Evolutionary conservation across 2,113 vertebrate species (phyloP).

Genomic region (Mobula hypostoma): DNA sequence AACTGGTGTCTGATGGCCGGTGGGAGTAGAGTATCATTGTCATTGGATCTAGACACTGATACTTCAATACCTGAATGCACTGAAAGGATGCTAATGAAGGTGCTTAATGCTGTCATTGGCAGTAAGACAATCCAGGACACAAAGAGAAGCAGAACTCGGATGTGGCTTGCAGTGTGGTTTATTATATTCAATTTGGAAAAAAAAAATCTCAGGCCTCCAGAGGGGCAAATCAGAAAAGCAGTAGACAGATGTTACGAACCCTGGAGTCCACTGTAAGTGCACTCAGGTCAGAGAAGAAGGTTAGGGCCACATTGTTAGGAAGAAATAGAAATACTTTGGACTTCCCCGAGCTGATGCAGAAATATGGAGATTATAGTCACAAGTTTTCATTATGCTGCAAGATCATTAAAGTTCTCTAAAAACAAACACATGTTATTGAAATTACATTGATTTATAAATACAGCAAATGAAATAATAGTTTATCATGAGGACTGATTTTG

Average conservation of each 20-base stretch:
- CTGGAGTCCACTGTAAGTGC: constrained; percentile 42
- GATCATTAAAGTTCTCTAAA: not conserved
- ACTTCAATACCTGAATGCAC: constrained; percentile 52
- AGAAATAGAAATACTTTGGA: constrained; percentile 41
- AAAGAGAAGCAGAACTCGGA: constrained; percentile 41
- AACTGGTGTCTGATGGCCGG: constrained; percentile 9
- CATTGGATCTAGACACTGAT: constrained; percentile 50
- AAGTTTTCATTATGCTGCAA: not conserved
- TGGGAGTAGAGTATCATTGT: constrained; percentile 45
- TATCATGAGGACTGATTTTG: not conserved
- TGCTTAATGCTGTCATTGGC: constrained; percentile 52
- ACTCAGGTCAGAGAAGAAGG: constrained; percentile 45
- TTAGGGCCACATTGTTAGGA: constrained; percentile 39
- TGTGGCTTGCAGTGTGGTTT: constrained; percentile 42
- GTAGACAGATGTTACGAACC: constrained; percentile 48
- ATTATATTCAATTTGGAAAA: constrained; percentile 42
- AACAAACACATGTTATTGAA: not conserved
- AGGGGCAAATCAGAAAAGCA: constrained; percentile 42
- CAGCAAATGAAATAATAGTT: not conserved
- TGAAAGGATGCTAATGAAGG: constrained; percentile 52
- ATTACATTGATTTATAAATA: constrained; percentile 13
- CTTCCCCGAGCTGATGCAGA: constrained; percentile 41
- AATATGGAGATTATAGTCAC: constrained; percentile 12
- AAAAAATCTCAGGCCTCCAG: constrained; percentile 42
- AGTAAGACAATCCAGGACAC: constrained; percentile 47